These are phyloP conservation scores for Isoperla grammatica DNA, from an alignment of 2,888 invertebrate species.

Conservation along the genomic window DNA sequence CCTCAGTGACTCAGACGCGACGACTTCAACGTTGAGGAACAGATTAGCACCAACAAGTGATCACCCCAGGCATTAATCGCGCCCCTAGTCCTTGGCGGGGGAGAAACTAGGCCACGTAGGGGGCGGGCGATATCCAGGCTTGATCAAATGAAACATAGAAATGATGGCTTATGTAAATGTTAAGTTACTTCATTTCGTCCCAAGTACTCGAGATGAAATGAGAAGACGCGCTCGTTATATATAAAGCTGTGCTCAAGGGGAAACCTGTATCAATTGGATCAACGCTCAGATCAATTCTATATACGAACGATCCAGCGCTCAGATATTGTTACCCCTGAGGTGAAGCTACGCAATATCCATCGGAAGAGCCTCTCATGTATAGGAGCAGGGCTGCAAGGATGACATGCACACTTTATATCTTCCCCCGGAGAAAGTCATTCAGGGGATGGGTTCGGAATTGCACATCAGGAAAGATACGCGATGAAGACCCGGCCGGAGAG, in stretches of 20 bases:
- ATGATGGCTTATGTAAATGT: constrained; percentile 17
- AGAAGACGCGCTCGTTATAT: neutral
- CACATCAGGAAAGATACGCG: constrained; percentile 2
- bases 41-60: constrained; percentile 8
- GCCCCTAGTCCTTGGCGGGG: neutral
- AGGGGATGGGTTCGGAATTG: neutral
- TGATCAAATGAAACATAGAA: constrained; percentile 16
- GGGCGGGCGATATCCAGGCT: neutral
- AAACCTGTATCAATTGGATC: constrained; percentile 3
- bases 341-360: constrained; percentile 10
- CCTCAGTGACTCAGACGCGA: neutral
- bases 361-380: neutral
- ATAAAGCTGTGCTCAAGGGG: neutral
- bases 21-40: neutral
- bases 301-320: neutral
- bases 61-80: neutral
- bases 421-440: neutral
- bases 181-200: neutral
- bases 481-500: neutral
- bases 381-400: neutral
- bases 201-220: neutral
- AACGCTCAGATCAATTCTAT: neutral
- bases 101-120: neutral
- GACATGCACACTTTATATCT: neutral
- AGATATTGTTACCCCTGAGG: constrained; percentile 1